Conservation (phyloP, 2,113 vertebrate genomes). For the Clarias gariepinus region DNA sequence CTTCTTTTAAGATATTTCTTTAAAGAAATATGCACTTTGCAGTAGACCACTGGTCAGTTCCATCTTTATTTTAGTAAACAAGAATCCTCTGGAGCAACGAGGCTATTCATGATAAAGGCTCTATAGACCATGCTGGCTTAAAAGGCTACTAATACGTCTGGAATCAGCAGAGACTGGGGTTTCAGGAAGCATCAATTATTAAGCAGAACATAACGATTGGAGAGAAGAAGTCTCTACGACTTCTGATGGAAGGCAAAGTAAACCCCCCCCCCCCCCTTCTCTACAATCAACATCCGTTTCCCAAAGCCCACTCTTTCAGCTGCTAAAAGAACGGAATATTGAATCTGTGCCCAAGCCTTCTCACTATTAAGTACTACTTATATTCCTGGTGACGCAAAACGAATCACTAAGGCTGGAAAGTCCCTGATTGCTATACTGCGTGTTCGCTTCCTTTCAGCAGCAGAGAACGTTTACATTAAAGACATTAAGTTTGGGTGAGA, state of each 20-base stretch:
- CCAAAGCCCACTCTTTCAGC: constrained; percentile 23
- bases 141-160: constrained; percentile 53
- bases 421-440: not conserved
- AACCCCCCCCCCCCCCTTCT: not conserved
- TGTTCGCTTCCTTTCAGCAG: not conserved
- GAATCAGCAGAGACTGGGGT: constrained; percentile 49
- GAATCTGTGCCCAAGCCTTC: constrained; percentile 17
- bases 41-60: not conserved
- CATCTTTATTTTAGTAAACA: not conserved
- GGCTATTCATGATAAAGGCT: not conserved
- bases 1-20: not conserved
- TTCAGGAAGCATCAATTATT: constrained; percentile 65
- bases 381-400: constrained; percentile 28
- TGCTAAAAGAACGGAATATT: constrained; percentile 35
- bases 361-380: constrained; percentile 14
- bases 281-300: constrained; percentile 49
- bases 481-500: constrained; percentile 10
- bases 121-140: constrained; percentile 25
- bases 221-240: constrained; percentile 32
- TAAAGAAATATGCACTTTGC: too few species aligned
- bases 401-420: constrained; percentile 22
- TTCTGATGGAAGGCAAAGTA: constrained; percentile 36
- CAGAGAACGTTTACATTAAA: constrained; percentile 3
- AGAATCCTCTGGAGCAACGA: not conserved
- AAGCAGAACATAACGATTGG: constrained; percentile 46